phyloP scores from a whole-genome alignment of 1,140 invertebrate genomes.

The Saxidomus purpurata region DNA sequence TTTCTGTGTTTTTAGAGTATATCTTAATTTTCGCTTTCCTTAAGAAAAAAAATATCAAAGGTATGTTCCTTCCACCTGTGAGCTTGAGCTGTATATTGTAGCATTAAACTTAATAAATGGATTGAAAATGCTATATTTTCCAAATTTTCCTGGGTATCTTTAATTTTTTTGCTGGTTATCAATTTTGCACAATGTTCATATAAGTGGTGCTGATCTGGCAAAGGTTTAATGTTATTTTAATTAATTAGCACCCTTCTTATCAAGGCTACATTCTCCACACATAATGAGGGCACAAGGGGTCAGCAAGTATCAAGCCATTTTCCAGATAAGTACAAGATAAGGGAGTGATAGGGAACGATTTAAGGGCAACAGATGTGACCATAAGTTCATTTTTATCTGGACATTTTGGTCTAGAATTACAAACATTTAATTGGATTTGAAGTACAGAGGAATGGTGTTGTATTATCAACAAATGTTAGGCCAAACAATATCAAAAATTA shows the following conservation, averaged over 20 bases:
- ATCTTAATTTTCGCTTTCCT: too few relatives aligned
- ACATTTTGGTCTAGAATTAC: constrained; percentile 38
- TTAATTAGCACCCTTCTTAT: constrained; percentile 32
- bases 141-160: too few relatives aligned
- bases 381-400: constrained; percentile 43
- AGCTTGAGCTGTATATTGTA: too few relatives aligned
- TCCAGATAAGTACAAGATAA: constrained; percentile 39
- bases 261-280: neutral
- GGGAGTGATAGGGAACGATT: neutral
- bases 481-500: too few relatives aligned
- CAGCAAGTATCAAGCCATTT: constrained; percentile 36
- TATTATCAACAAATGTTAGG: too few relatives aligned
- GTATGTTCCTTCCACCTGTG: too few relatives aligned
- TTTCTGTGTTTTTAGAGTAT: too few relatives aligned
- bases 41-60: too few relatives aligned
- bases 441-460: neutral
- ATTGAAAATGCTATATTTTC: too few relatives aligned
- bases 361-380: constrained; percentile 41
- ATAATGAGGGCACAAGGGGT: constrained; percentile 42
- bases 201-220: neutral
- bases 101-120: too few relatives aligned
- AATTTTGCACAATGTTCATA: too few relatives aligned
- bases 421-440: constrained; percentile 36
- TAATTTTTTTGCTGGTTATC: too few relatives aligned
- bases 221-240: neutral